phyloP scores from a whole-genome alignment of 2,113 vertebrate genomes.

The Corythornis cristatus region DNA sequence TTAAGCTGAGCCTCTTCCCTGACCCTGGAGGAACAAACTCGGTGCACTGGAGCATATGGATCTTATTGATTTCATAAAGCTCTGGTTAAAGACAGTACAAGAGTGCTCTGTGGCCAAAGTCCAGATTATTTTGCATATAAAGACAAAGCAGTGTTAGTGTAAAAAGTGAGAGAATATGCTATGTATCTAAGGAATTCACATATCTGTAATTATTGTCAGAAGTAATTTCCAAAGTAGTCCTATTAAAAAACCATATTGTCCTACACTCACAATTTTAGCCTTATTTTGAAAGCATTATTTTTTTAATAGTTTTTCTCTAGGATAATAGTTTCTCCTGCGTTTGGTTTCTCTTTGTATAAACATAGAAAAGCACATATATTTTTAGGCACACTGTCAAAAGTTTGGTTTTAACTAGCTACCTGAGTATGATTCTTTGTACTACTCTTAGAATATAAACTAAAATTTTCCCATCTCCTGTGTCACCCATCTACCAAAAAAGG shows the following conservation, averaged over 20 bases:
- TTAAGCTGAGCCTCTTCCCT: background rate
- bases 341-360: background rate
- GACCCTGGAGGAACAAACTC: background rate
- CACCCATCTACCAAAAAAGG: background rate
- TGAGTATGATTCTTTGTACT: background rate
- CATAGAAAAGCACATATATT: background rate
- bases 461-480: background rate
- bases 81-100: conserved; percentile 7
- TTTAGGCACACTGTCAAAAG: background rate
- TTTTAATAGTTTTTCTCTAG: background rate
- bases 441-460: background rate
- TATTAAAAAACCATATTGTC: background rate
- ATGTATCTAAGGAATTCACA: background rate
- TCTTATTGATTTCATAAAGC: conserved; percentile 31
- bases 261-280: background rate
- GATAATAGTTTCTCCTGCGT: background rate
- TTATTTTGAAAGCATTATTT: background rate
- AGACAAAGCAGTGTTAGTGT: background rate
- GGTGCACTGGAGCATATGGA: background rate
- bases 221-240: background rate
- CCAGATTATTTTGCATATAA: background rate
- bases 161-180: background rate
- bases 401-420: background rate
- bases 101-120: conserved; percentile 1
- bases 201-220: background rate